Percentiles rank a stretch among this genome's conserved stretches.
phyloP scores from a whole-genome alignment of 2,113 vertebrate species.

The Neogobius melanostomus region DNA sequence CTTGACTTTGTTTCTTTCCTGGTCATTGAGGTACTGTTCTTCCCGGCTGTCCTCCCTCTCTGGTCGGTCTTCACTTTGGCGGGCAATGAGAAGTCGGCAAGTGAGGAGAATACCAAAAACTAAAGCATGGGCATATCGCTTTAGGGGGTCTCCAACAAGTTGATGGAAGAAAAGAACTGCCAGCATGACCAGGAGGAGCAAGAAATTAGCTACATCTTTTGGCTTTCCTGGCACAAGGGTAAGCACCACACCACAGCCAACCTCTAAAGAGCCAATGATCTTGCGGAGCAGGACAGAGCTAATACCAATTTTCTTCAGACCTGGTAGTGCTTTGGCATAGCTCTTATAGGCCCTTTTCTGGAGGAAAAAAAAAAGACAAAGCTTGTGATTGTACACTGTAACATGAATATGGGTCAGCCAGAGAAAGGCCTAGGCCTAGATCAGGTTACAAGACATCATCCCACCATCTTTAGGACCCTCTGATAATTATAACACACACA shows the following conservation, averaged over 20 bases:
- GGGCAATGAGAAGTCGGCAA: constrained; percentile 92
- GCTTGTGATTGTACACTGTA: not conserved
- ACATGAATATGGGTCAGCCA: not conserved
- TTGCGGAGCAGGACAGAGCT: constrained; percentile 95
- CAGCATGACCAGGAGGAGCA: constrained; percentile 92
- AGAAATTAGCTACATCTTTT: constrained; percentile 96
- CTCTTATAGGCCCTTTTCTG: constrained; percentile 98
- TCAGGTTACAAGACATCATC: not conserved
- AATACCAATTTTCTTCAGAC: constrained; percentile 93
- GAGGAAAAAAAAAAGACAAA: constrained; percentile 28
- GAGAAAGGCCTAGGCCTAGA: no score
- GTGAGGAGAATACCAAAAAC: constrained; percentile 98
- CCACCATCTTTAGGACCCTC: not conserved
- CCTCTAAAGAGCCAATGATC: constrained; percentile 92
- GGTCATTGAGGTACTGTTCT: constrained; percentile 77
- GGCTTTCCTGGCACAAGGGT: constrained; percentile 92
- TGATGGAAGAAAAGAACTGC: constrained; percentile 97
- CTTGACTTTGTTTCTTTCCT: constrained; percentile 94
- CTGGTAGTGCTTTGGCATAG: constrained; percentile 92
- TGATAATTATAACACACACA: not conserved
- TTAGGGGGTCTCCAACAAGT: constrained; percentile 95
- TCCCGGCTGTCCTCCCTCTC: constrained; percentile 84
- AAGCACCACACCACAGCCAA: constrained; percentile 92
- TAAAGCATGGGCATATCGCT: constrained; percentile 93
- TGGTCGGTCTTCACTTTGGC: constrained; percentile 89